A percentile compares a stretch with the other conserved stretches of the same genome.
Evolutionary conservation across 2,797 vertebrate genomes (phyloP).

Genomic region (Halcyon chelicuti): DNA sequence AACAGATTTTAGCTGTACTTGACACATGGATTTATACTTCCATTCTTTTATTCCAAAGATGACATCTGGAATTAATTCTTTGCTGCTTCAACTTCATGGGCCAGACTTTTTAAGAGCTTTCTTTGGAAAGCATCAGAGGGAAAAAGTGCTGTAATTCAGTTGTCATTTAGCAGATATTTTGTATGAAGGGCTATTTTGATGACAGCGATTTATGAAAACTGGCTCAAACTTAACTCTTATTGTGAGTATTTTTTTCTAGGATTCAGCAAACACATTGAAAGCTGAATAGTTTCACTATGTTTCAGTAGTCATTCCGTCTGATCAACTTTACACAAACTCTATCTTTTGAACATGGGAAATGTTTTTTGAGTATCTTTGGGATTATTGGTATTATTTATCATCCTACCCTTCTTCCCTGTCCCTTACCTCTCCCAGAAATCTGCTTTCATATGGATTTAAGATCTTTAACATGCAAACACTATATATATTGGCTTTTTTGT

Average conservation of each 20-base stretch:
- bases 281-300: background rate
- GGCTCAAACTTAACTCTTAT: background rate
- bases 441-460: background rate
- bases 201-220: background rate
- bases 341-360: background rate
- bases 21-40: background rate
- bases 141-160: background rate
- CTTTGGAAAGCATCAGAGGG: background rate
- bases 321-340: background rate
- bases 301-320: background rate
- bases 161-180: background rate
- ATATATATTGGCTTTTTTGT: background rate
- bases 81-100: background rate
- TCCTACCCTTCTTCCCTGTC: background rate
- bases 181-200: background rate
- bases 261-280: background rate
- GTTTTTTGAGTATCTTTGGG: background rate
- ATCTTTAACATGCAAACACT: background rate
- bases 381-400: background rate
- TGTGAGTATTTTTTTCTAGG: background rate
- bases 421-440: background rate
- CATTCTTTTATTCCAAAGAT: background rate
- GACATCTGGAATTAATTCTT: background rate
- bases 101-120: background rate
- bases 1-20: background rate